A percentile compares a stretch with the other conserved stretches of the same genome.
These are phyloP conservation scores for Palaemon carinicauda DNA, from an alignment of 1,140 invertebrate genomes.

Conservation along the genomic window DNA sequence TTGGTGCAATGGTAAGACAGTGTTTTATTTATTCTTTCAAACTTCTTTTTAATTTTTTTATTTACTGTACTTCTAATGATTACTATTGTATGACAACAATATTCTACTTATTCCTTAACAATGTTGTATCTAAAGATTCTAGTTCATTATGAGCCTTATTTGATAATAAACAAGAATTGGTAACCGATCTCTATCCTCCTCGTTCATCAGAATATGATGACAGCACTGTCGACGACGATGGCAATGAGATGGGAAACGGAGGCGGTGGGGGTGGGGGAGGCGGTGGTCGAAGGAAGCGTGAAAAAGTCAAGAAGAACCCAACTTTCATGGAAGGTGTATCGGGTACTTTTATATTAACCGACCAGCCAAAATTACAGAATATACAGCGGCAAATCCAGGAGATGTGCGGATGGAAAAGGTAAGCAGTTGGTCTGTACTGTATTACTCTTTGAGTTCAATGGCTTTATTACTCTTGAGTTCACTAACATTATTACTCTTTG, in stretches of 20 bases:
- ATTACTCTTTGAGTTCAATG: too few species aligned
- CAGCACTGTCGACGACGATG: slow-evolving; percentile 60
- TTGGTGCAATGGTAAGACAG: slow-evolving; percentile 74
- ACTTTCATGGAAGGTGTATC: slow-evolving; percentile 83
- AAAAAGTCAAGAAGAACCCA: slow-evolving; percentile 69
- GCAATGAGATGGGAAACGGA: slow-evolving; percentile 13
- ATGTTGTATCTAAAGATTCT: too few species aligned
- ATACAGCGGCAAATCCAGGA: slow-evolving; percentile 81
- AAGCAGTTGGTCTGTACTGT: slow-evolving; percentile 32
- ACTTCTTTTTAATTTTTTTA: neutral
- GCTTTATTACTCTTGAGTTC: too few species aligned
- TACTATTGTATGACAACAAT: too few species aligned
- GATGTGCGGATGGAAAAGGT: slow-evolving; percentile 82
- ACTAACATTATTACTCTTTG: too few species aligned
- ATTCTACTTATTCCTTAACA: too few species aligned
- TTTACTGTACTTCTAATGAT: too few species aligned
- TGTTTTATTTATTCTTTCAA: neutral
- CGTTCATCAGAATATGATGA: slow-evolving; percentile 58
- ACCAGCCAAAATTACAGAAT: slow-evolving; percentile 71
- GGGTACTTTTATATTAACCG: slow-evolving; percentile 74
- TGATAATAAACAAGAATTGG: too few species aligned
- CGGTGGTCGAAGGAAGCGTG: slow-evolving; percentile 60
- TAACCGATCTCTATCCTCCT: too few species aligned
- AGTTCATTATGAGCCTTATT: too few species aligned
- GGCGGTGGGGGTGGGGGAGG: slow-evolving; percentile 60